These are phyloP conservation scores for Erythrocercus mccallii DNA, from an alignment of 2,113 vertebrate genomes.

Conservation along the genomic window DNA sequence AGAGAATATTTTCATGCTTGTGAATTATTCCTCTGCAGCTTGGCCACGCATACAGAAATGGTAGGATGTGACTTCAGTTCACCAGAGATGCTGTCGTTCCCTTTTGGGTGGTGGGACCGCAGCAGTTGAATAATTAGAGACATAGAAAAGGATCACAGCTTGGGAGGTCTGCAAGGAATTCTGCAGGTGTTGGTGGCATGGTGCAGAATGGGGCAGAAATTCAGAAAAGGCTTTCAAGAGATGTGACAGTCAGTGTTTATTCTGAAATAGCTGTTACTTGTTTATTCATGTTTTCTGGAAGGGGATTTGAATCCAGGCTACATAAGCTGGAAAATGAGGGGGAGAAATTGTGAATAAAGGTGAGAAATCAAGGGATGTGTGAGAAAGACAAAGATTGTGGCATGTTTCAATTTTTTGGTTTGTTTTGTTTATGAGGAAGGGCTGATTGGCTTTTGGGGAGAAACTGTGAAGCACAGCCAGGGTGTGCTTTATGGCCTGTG, in stretches of 20 bases:
- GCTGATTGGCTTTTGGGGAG: background rate
- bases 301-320: background rate
- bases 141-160: background rate
- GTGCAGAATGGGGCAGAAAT: background rate
- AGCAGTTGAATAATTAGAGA: background rate
- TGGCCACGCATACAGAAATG: background rate
- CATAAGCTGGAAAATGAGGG: background rate
- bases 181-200: background rate
- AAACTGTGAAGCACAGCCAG: background rate
- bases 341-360: background rate
- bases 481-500: background rate
- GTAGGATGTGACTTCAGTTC: background rate
- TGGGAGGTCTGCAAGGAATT: background rate
- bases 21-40: background rate
- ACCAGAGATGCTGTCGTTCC: background rate
- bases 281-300: background rate
- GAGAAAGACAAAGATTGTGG: background rate
- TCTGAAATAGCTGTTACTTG: background rate
- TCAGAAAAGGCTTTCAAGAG: background rate
- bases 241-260: fast-evolving
- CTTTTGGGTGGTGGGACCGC: too few species aligned
- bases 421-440: background rate
- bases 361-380: background rate
- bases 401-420: background rate
- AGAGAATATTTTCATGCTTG: background rate